Base-by-base conservation (phyloP, 2,888 invertebrate species). In the Nymphalis c-album region DNA sequence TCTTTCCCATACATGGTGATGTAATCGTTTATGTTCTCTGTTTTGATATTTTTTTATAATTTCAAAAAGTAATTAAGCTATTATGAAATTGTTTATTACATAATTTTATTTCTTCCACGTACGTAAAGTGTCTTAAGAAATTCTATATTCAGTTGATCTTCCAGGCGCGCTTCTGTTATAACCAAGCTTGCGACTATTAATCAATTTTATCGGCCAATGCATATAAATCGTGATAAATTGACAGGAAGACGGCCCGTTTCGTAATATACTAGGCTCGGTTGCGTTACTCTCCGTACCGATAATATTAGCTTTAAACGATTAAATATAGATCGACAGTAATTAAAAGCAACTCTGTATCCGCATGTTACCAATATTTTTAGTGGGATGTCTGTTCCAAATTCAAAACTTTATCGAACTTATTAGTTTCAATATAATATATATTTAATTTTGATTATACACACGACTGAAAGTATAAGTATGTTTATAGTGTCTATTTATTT, bases 211-310 rank as follows among this genome's bases (percentile, higher is more conserved):
- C 53, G 18, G 7, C n/a, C 16, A 47, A 64, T 46, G 46, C 53
- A 53, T 40, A 50, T 47, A 60, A 65, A 65, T 60, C 60, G 47
- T 60, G 46, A 60, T 64, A 53, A 59, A 65, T 45, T 47, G 46
- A 51, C 31, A 64, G 22, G 18, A 60, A 64, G 40, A 50, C 20
- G 20, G 40, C 17, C 17, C 45, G 50, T 64, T 50, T 64, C 57
- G 59, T 59, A 59, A 51, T 59, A 26, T 48, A 18, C 31, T 61
- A 18, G 51, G 53, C 13, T 57, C n/a, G 40, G 57, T 57, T 57
- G 17, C 35, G 40, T 35, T 57, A 18, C 53, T n/a, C 51, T 51
- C 53, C 7, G 17, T 17, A 55, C 53, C 16, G 31, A 13, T 55
- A 55, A 55, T 31, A 55, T 55, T 55, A 3, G 31, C 31, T 55